Base-by-base conservation (phyloP, 2,797 vertebrate genomes). In the Rhynchotus rufescens region DNA sequence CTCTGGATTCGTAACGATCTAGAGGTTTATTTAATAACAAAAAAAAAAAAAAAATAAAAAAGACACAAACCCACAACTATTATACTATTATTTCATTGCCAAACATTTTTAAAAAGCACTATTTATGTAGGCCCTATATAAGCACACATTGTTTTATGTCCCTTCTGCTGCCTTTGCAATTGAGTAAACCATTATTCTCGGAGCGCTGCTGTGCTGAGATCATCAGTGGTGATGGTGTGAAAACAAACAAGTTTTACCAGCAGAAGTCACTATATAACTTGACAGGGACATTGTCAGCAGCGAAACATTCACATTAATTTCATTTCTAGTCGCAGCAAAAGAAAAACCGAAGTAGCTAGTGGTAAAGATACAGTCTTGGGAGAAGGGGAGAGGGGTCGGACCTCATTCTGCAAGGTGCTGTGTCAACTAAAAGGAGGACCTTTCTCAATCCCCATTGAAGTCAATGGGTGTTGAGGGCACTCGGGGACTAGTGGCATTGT, bases 131-230 rank as follows among this genome's bases (percentile, higher is more conserved):
- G 93, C 65, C 88, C 94, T 91, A 84, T 94, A 91, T 94, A 87
- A 97, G 94, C 88, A 87, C 94, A 97, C 95, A 94, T 90, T 97
- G 97, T 97, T 96, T 96, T 95, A 95, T 92, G 84, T 96, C 95
- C 95, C 91, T 81, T 96, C 91, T 95, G 94, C 90, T 90, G 91
- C 91, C 94, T 95, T 95, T 94, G 85, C 44, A 3, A 93, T 95
- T 97, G 96, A 97, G 96, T 96, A 92, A 96, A 95, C 94, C 96
- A 97, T 97, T 97, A 96, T 97, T 97, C 96, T 97, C 91, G 0
- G 69, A 90, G 82, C 3, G 1, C 94, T 96, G 94, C 83, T 84
- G 84, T 90, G 91, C 92, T 96, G 94, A 97, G 88, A 86, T 97
- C 96, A 96, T 94, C 92, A 86, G 74, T 56, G 96, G 90, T 93